Percentiles rank a stretch among this genome's conserved stretches.
Conservation (phyloP, 2,113 vertebrate species). For the Dendropsophus ebraccatus region DNA sequence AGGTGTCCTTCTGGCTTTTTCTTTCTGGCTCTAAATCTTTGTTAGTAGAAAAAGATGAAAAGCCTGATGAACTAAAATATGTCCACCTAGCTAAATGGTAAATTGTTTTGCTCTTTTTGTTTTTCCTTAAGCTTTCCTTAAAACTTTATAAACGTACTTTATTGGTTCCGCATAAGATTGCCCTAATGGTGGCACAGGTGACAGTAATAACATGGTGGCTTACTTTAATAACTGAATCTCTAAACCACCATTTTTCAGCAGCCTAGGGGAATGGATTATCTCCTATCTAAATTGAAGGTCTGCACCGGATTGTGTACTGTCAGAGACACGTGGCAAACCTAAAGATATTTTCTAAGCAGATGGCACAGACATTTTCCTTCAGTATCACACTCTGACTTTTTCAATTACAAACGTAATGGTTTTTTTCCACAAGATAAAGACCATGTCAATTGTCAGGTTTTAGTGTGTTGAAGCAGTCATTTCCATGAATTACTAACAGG, state of each 20-base stretch:
- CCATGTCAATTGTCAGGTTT: slow-evolving; percentile 41
- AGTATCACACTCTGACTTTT: slow-evolving; percentile 38
- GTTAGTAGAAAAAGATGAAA: too few relatives aligned
- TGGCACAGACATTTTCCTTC: slow-evolving; percentile 30
- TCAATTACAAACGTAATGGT: slow-evolving; percentile 28
- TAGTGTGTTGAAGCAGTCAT: slow-evolving; percentile 37
- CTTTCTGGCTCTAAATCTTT: too few relatives aligned
- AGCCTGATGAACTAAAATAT: too few relatives aligned
- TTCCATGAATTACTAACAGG: slow-evolving; percentile 34
- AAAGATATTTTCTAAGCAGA: slow-evolving; percentile 24
- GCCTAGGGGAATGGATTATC: slow-evolving; percentile 9
- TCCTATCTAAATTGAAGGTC: slow-evolving; percentile 22
- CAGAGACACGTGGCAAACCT: neutral
- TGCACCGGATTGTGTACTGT: neutral
- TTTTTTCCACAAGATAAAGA: slow-evolving; percentile 45
- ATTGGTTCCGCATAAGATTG: neutral
- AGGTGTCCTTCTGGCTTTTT: too few relatives aligned
- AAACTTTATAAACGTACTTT: neutral
- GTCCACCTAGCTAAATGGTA: too few relatives aligned
- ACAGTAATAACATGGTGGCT: slow-evolving; percentile 10
- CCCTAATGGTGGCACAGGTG: neutral
- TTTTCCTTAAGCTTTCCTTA: neutral
- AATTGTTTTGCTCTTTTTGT: too few relatives aligned
- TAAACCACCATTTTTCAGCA: neutral
- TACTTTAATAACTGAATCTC: neutral